phyloP scores from a whole-genome alignment of 2,797 vertebrate species.

The Oophaga sylvatica region DNA sequence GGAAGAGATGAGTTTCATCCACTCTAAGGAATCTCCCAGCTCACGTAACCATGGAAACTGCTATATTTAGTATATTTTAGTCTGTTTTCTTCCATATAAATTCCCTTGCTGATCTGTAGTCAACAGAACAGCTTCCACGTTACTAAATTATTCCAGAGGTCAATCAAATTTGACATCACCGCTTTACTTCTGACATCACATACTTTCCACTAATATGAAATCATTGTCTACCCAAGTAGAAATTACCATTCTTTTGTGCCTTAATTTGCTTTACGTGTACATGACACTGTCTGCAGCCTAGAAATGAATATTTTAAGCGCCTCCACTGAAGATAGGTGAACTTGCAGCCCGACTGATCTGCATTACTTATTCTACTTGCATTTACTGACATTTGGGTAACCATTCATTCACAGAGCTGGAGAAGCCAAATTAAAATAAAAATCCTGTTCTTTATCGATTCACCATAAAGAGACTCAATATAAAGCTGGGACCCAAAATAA shows the following conservation, averaged over 20 bases:
- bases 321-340: neutral
- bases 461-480: too few species aligned
- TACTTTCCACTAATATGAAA: neutral
- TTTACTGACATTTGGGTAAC: neutral
- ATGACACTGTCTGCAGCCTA: neutral
- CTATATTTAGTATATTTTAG: slow-evolving; percentile 72
- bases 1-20: slow-evolving; percentile 33
- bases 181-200: neutral
- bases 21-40: slow-evolving; percentile 70
- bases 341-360: neutral
- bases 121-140: slow-evolving; percentile 16
- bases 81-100: slow-evolving; percentile 66
- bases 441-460: too few species aligned
- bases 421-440: neutral
- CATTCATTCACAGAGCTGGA: neutral
- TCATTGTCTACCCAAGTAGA: neutral
- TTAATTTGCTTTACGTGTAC: neutral
- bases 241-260: neutral
- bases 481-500: too few species aligned
- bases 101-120: slow-evolving; percentile 44
- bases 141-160: slow-evolving; percentile 15
- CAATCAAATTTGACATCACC: slow-evolving; percentile 30
- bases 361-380: neutral
- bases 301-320: neutral
- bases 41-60: slow-evolving; percentile 74